phyloP scores from a whole-genome alignment of 2,797 vertebrate genomes.

The Synanceia verrucosa region DNA sequence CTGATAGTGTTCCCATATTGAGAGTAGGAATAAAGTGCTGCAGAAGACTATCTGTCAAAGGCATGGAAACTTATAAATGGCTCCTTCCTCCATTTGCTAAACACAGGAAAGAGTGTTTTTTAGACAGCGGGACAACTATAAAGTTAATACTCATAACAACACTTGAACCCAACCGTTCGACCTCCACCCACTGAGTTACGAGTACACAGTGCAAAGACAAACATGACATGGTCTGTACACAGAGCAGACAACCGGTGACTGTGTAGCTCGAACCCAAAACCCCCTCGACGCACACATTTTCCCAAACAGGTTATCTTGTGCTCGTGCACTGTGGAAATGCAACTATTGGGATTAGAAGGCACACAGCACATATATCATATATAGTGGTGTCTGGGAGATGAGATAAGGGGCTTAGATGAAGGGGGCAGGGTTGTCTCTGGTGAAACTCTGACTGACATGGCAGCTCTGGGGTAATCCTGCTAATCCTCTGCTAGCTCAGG shows the following conservation, averaged over 20 bases:
- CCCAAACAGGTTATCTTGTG: slow-evolving; percentile 48
- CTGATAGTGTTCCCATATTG: background rate
- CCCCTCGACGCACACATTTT: slow-evolving; percentile 11
- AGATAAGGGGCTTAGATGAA: slow-evolving; percentile 81
- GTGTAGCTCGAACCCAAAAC: slow-evolving; percentile 13
- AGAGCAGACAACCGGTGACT: slow-evolving; percentile 25
- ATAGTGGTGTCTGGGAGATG: slow-evolving; percentile 72
- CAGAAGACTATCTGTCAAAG: background rate
- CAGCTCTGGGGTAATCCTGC: slow-evolving; percentile 78
- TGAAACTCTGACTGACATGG: slow-evolving; percentile 80
- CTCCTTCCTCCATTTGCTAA: background rate
- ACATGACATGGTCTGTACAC: slow-evolving; percentile 40
- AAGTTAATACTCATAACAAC: slow-evolving; percentile 1
- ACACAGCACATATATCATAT: slow-evolving; percentile 48
- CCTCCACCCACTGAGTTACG: slow-evolving; percentile 8
- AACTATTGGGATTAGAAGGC: slow-evolving; percentile 48
- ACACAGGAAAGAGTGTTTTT: background rate
- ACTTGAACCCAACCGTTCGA: slow-evolving; percentile 16
- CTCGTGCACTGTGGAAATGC: slow-evolving; percentile 52
- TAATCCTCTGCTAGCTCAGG: slow-evolving; percentile 79
- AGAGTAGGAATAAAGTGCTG: background rate
- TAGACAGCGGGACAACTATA: slow-evolving; percentile 1
- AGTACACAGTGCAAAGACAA: slow-evolving; percentile 43
- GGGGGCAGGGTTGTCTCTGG: slow-evolving; percentile 67
- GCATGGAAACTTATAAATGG: background rate